These are phyloP conservation scores for Oenanthe oenanthe DNA, from an alignment of 2,113 vertebrate genomes.

Conservation along the genomic window DNA sequence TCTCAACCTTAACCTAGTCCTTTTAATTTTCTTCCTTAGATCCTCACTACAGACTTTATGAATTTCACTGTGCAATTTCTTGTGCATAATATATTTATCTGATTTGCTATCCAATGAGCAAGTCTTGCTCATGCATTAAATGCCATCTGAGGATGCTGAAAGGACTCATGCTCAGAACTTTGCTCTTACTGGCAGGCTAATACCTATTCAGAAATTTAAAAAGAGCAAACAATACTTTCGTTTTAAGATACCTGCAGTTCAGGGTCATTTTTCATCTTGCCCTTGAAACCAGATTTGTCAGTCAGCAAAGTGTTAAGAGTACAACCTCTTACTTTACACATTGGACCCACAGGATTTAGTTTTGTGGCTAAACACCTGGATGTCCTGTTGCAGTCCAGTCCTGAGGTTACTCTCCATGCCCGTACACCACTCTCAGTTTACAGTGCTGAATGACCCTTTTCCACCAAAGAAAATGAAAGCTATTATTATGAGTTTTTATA, in stretches of 20 bases:
- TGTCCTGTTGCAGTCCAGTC: neutral
- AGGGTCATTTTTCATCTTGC: neutral
- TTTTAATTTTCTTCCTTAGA: neutral
- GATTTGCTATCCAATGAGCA: neutral
- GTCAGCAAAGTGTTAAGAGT: neutral
- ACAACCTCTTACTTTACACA: neutral
- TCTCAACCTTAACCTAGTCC: neutral
- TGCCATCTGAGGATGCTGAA: fast-evolving
- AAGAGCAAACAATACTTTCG: neutral
- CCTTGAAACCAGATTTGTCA: neutral
- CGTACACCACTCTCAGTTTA: neutral
- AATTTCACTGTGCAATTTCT: neutral
- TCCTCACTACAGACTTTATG: neutral
- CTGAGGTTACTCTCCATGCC: neutral
- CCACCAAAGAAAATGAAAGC: neutral
- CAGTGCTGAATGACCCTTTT: neutral
- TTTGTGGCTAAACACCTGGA: neutral
- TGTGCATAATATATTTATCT: neutral
- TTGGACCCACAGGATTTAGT: neutral
- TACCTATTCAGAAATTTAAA: neutral
- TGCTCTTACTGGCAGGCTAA: neutral
- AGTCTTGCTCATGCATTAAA: neutral
- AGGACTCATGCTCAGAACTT: neutral
- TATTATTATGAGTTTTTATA: neutral
- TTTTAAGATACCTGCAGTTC: neutral